phyloP scores from a whole-genome alignment of 1,140 invertebrate species.

The Tyrophagus putrescentiae region DNA sequence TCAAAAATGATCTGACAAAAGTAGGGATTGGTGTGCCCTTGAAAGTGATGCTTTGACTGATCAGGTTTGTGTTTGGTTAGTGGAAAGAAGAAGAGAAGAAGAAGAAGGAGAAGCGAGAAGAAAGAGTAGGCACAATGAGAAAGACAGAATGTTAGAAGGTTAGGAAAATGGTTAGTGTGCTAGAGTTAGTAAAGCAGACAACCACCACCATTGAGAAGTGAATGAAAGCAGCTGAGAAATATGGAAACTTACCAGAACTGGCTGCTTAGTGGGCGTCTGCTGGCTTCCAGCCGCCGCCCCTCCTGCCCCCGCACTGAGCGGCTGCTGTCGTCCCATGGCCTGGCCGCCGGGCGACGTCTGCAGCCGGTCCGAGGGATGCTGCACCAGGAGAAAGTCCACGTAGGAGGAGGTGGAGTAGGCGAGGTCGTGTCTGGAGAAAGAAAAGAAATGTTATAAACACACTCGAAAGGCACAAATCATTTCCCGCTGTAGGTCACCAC shows the following conservation, averaged over 20 bases:
- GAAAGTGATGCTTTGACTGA: slow-evolving; percentile 45
- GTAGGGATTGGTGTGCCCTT: slow-evolving; percentile 77
- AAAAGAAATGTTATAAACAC: slow-evolving; percentile 19
- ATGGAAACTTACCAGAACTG: slow-evolving; percentile 6
- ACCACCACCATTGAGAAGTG: background rate
- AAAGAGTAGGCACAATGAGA: background rate
- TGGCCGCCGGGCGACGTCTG: slow-evolving; percentile 20
- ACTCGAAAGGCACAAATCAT: background rate
- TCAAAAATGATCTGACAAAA: slow-evolving; percentile 86
- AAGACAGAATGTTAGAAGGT: background rate
- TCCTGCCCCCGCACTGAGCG: background rate
- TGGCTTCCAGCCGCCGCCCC: background rate
- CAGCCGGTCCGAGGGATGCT: slow-evolving; percentile 53
- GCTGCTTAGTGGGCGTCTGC: slow-evolving; percentile 3
- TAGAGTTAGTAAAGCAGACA: background rate
- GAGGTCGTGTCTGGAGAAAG: slow-evolving; percentile 45
- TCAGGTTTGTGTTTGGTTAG: slow-evolving; percentile 18
- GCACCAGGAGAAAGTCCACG: slow-evolving; percentile 78
- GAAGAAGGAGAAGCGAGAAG: slow-evolving; percentile 34
- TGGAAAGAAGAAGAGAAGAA: slow-evolving; percentile 12
- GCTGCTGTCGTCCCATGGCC: slow-evolving; percentile 21
- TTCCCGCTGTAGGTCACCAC: too few species aligned
- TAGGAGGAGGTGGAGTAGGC: slow-evolving; percentile 34
- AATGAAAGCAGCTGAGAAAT: background rate
- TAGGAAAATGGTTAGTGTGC: background rate